Evolutionary conservation across 2,888 invertebrate species (phyloP), one percentile per base, ranked within the genome.

Genomic region (Brachylomia viminalis): DNA sequence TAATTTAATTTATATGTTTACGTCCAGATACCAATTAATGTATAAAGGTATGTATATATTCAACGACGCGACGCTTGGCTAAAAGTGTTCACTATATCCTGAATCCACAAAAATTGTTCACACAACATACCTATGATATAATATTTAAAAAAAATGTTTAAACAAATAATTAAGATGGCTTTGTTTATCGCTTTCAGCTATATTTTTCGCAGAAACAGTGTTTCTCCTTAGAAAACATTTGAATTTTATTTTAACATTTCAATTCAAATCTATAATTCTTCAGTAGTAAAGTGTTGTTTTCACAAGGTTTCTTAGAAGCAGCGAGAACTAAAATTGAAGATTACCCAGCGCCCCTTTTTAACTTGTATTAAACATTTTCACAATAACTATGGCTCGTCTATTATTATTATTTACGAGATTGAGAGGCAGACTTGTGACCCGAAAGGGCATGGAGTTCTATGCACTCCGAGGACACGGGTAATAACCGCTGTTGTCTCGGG

Each of bases 361-460:
- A 23, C 0, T 67, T 56, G 0, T 73, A 11, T 30, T 20, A 0
- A 62, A 23, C 17, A 54, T 33, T 69, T 42, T 33, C 27, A 20
- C 13, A 27, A 52, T 47, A 17, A 42, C 15, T 72, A 2, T 13
- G 13, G 13, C 70, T 56, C 20, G 38, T 59, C n/a, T 74, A 67
- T 45, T 10, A n/a, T n/a, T 68, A 38, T 17, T 20, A 20, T 42
- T n/a, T n/a, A n/a, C n/a, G n/a, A 13, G 54, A 15, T 71, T 30
- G 8, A 47, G 59, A 54, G 65, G 33, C 56, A 62, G 84, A 75
- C 62, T 56, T 47, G 15, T 62, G 71, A 83, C 77, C 73, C 47
- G 30, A 70, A 67, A 80, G 85, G 83, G 49, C 78, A 47, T 27
- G 20, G 30, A 72, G 73, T 78, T 85, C 69, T 42, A 45, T 75